Evolutionary conservation across 2,888 invertebrate species (phyloP).

Genomic region (Chrysodeixis includens): DNA sequence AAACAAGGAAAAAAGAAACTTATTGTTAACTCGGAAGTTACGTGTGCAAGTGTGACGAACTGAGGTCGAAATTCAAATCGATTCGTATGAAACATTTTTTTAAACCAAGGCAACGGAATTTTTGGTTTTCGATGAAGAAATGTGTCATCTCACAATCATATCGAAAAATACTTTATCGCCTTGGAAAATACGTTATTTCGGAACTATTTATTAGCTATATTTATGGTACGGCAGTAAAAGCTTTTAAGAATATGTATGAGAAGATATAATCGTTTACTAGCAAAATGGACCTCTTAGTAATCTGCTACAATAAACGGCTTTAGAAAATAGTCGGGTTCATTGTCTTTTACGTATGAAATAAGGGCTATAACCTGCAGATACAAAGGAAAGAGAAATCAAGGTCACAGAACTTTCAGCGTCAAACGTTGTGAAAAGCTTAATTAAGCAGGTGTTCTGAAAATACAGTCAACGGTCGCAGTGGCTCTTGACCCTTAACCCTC

Average conservation of each 20-base stretch:
- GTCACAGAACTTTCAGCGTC: neutral
- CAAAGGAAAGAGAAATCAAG: neutral
- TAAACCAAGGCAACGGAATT: slow-evolving; percentile 32
- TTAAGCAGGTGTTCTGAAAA: slow-evolving; percentile 2
- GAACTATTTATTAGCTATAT: slow-evolving; percentile 23
- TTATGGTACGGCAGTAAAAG: slow-evolving; percentile 37
- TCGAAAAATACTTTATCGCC: slow-evolving; percentile 16
- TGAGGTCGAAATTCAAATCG: slow-evolving; percentile 48
- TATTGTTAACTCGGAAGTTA: slow-evolving; percentile 72
- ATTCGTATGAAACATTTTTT: slow-evolving; percentile 25
- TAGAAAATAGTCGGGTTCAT: neutral
- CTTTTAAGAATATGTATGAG: slow-evolving; percentile 33
- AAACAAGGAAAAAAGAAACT: slow-evolving; percentile 66
- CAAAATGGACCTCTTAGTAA: neutral
- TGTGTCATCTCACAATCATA: slow-evolving; percentile 17
- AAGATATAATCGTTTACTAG: neutral
- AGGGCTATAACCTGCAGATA: neutral
- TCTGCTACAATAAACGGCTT: neutral
- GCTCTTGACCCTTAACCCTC: slow-evolving; percentile 2
- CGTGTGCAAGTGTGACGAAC: slow-evolving; percentile 49
- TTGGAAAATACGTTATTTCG: slow-evolving; percentile 30
- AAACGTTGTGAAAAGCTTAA: neutral
- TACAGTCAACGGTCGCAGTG: neutral
- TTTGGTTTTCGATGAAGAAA: slow-evolving; percentile 40
- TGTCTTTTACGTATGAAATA: neutral